phyloP scores from a whole-genome alignment of 1,140 invertebrate genomes.

The Pygmarrhopalites habei region DNA sequence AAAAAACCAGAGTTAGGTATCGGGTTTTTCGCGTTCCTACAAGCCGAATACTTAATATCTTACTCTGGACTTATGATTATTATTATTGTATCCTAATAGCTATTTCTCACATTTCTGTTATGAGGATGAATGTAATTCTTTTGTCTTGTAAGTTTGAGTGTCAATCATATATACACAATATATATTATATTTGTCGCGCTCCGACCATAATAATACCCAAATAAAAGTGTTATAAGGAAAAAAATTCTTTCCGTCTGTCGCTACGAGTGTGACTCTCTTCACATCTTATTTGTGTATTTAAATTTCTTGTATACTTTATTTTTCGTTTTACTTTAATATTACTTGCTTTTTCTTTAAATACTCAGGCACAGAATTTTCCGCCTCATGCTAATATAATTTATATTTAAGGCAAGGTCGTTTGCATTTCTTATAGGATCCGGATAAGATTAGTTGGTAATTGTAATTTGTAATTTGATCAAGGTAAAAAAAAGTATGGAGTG shows the following conservation, averaged over 20 bases:
- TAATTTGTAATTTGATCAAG: neutral
- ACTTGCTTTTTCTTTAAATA: too few relatives aligned
- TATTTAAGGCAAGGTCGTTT: too few relatives aligned
- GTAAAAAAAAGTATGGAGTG: neutral
- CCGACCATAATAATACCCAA: conserved; percentile 9
- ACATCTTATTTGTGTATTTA: neutral
- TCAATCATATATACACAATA: neutral
- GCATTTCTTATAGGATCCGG: too few relatives aligned
- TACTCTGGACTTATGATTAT: too few relatives aligned
- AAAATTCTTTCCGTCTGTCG: too few relatives aligned
- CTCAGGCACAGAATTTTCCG: too few relatives aligned
- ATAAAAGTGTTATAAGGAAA: too few relatives aligned
- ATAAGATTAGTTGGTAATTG: conserved; percentile 2
- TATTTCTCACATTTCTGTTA: conserved; percentile 1
- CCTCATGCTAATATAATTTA: too few relatives aligned
- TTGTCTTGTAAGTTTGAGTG: conserved; percentile 9
- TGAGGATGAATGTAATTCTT: conserved; percentile 6
- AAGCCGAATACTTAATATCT: neutral
- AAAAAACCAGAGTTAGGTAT: neutral
- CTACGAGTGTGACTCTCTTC: neutral
- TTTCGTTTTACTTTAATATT: too few relatives aligned
- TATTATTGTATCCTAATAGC: neutral
- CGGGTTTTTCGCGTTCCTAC: neutral
- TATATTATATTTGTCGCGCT: conserved; percentile 17
- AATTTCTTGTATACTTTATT: too few relatives aligned